Evolutionary conservation across 2,888 invertebrate genomes (phyloP).

Genomic region (Tinea pellionella): DNA sequence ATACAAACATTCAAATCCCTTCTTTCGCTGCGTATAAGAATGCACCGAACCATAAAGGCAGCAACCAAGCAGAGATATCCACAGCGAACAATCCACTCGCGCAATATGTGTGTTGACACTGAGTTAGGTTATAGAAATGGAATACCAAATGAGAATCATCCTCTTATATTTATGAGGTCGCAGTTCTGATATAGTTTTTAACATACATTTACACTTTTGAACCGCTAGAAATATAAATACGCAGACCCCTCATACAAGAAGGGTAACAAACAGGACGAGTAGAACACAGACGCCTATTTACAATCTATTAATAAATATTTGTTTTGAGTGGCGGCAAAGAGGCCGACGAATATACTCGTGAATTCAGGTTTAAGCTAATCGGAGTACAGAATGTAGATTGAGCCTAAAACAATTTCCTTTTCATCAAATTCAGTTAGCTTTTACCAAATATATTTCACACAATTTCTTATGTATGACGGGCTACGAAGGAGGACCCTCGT

Average conservation of each 20-base stretch:
- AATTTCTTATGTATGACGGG: slow-evolving; percentile 6
- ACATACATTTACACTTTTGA: not conserved
- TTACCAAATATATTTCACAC: slow-evolving; percentile 9
- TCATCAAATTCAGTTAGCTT: not conserved
- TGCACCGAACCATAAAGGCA: slow-evolving; percentile 1
- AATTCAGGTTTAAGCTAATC: not conserved
- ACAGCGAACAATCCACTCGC: not conserved
- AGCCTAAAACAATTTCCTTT: slow-evolving; percentile 5
- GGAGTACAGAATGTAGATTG: too few species aligned
- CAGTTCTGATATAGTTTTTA: not conserved
- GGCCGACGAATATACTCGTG: too few species aligned
- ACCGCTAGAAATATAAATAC: not conserved
- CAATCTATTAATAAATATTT: too few species aligned
- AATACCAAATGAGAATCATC: slow-evolving; percentile 41
- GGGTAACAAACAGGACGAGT: too few species aligned
- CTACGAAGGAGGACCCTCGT: slow-evolving; percentile 14
- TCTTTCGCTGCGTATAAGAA: not conserved
- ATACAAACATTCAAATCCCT: slow-evolving; percentile 7
- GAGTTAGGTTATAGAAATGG: slow-evolving; percentile 32
- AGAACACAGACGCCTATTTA: too few species aligned
- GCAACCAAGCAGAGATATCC: not conserved
- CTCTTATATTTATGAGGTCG: slow-evolving; percentile 20
- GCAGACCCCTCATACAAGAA: too few species aligned
- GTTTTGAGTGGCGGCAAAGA: too few species aligned
- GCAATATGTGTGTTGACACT: not conserved